phyloP scores from a whole-genome alignment of 1,140 invertebrate species.

The Papilio dardanus region DNA sequence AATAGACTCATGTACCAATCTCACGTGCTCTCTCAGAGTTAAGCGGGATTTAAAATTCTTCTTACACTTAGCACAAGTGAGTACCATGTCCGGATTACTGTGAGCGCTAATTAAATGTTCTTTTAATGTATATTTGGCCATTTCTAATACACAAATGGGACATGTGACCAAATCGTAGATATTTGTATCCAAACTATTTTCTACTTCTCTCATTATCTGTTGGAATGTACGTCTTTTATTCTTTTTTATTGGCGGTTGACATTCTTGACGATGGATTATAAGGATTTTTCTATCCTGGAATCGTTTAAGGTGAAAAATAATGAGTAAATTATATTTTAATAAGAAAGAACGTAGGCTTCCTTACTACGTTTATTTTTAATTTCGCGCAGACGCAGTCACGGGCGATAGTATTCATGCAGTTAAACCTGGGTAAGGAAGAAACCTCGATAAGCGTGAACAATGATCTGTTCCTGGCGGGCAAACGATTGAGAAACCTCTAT shows the following conservation, averaged over 20 bases:
- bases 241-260: conserved; percentile 39
- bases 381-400: too few species aligned
- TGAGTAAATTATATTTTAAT: too few species aligned
- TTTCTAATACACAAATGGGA: conserved; percentile 46
- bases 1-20: conserved; percentile 46
- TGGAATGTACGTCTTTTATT: conserved; percentile 42
- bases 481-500: too few species aligned
- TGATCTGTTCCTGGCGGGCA: too few species aligned
- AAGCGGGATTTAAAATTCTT: conserved; percentile 47
- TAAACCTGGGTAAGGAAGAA: too few species aligned
- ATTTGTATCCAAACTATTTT: conserved; percentile 30
- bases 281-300: conserved; percentile 44
- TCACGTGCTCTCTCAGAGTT: conserved; percentile 46
- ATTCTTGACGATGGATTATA: conserved; percentile 39
- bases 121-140: conserved; percentile 43
- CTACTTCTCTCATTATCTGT: conserved; percentile 47
- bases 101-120: conserved; percentile 47
- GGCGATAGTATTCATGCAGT: too few species aligned
- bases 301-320: neutral
- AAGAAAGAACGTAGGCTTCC: too few species aligned
- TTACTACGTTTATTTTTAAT: too few species aligned
- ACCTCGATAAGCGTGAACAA: too few species aligned
- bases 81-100: conserved; percentile 42
- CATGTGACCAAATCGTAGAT: conserved; percentile 42
- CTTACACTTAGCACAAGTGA: conserved; percentile 44